Conservation (phyloP, 2,888 invertebrate genomes). For the Teleogryllus oceanicus region DNA sequence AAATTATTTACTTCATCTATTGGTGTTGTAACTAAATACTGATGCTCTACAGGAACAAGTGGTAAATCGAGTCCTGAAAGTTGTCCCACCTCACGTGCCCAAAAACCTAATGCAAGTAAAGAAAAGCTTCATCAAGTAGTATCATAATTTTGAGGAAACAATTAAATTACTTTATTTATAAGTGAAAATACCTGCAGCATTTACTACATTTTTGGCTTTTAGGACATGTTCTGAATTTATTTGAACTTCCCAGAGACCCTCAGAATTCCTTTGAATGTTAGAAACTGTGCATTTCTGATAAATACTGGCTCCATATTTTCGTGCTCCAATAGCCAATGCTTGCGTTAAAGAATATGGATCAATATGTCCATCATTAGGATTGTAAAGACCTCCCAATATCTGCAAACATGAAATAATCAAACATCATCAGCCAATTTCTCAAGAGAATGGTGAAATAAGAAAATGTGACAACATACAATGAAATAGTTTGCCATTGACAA, state of each 20-base stretch:
- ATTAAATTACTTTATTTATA: too few species aligned
- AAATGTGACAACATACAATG: too few species aligned
- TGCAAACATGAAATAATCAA: neutral
- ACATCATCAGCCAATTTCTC: neutral
- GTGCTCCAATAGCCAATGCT: neutral
- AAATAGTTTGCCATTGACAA: too few species aligned
- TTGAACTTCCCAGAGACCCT: neutral
- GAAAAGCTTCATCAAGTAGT: too few species aligned
- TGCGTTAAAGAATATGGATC: neutral
- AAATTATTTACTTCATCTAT: neutral
- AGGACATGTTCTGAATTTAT: neutral
- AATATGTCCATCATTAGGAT: slow-evolving; percentile 7
- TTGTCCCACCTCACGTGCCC: neutral
- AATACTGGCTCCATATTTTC: neutral
- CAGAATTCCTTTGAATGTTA: neutral
- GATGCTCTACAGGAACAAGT: neutral
- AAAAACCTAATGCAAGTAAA: neutral
- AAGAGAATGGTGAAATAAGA: too few species aligned
- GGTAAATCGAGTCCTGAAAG: neutral
- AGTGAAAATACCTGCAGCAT: neutral
- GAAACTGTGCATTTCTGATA: neutral
- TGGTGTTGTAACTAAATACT: neutral
- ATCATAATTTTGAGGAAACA: too few species aligned
- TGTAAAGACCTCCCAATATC: neutral
- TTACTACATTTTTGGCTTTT: neutral